These are phyloP conservation scores for Gibbula magus DNA, from an alignment of 2,888 invertebrate genomes.

Conservation along the genomic window DNA sequence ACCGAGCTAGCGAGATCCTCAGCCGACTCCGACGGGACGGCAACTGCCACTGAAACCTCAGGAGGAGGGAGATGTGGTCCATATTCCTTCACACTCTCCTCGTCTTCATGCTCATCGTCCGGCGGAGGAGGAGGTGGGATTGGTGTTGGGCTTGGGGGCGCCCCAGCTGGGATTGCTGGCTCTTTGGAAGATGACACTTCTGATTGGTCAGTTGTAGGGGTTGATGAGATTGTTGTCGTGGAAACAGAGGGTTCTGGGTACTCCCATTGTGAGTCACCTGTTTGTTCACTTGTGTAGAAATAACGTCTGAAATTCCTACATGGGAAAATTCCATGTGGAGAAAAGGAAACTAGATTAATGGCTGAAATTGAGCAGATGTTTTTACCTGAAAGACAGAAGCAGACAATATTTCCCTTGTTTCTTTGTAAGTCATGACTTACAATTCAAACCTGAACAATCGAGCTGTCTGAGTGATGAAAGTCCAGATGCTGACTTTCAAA, in stretches of 20 bases:
- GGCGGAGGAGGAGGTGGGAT: slow-evolving; percentile 6
- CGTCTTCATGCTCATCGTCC: slow-evolving; percentile 19
- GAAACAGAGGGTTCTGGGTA: slow-evolving; percentile 71
- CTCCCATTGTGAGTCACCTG: slow-evolving; percentile 82
- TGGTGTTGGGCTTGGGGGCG: not conserved
- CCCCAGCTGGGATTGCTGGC: not conserved
- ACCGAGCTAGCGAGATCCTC: not conserved
- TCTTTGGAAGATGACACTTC: not conserved
- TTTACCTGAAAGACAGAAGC: no score
- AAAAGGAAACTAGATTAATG: slow-evolving; percentile 35
- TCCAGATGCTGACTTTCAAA: not conserved
- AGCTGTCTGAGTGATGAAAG: not conserved
- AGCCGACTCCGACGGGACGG: not conserved
- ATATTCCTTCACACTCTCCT: slow-evolving; percentile 24
- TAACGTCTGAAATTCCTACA: slow-evolving; percentile 82
- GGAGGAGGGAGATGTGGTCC: not conserved
- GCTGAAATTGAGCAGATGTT: not conserved
- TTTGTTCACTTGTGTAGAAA: slow-evolving; percentile 81
- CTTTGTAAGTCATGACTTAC: not conserved
- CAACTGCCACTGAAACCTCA: not conserved
- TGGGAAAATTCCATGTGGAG: slow-evolving; percentile 45
- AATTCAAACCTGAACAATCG: not conserved
- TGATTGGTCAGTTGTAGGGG: slow-evolving; percentile 44
- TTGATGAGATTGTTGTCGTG: slow-evolving; percentile 49
- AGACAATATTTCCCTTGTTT: not conserved